A percentile compares a stretch with the other conserved stretches of the same genome.
Evolutionary conservation across 2,113 vertebrate species (phyloP).

Genomic region (Empidonax alnorum): DNA sequence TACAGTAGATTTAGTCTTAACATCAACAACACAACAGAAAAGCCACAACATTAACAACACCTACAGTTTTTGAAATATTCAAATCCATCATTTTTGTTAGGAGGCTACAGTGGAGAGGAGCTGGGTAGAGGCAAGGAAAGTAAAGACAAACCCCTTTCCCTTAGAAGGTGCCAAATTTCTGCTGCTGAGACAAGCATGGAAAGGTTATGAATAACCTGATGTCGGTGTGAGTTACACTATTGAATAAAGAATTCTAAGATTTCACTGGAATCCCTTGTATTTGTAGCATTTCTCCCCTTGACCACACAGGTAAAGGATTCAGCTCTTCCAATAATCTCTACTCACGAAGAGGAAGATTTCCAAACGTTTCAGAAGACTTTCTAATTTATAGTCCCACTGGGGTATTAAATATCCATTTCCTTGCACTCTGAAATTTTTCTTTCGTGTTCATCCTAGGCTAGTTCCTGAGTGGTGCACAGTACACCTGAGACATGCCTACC

Average conservation of each 20-base stretch:
- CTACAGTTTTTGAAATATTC: neutral
- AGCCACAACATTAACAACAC: neutral
- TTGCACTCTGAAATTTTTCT: neutral
- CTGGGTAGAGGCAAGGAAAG: neutral
- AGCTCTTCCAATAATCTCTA: neutral
- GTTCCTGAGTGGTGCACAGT: neutral
- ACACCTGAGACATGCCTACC: neutral
- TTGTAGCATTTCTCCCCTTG: neutral
- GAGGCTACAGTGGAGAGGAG: accelerated
- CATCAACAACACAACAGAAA: neutral
- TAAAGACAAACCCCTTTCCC: neutral
- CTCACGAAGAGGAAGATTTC: neutral
- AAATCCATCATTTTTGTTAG: neutral
- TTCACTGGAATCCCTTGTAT: neutral
- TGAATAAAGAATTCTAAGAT: neutral
- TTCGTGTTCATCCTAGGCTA: neutral
- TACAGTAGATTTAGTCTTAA: neutral
- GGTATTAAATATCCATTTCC: neutral
- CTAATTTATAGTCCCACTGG: neutral
- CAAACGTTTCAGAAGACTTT: neutral
- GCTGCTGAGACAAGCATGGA: neutral
- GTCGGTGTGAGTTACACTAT: neutral
- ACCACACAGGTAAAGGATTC: neutral
- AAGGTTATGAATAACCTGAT: neutral
- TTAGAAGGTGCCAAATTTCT: neutral